Base-by-base conservation (phyloP, 2,888 invertebrate species). In the Ophion costatus region DNA sequence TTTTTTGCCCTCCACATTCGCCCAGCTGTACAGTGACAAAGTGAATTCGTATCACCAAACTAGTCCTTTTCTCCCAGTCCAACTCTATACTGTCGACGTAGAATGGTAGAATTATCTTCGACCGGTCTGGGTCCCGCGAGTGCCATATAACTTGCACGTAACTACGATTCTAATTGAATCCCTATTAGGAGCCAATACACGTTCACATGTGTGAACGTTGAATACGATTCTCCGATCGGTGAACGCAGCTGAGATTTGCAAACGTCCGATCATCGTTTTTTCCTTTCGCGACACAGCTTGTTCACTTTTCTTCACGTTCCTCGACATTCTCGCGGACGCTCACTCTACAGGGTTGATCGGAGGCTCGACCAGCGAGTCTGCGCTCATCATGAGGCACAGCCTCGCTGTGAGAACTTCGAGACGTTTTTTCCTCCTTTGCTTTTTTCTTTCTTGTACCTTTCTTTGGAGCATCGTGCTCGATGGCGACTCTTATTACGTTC, bases 401-500 rank as follows among this genome's bases (percentile, higher is more conserved):
- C 77, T 67, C 51, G 20, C 63, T 45, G 51, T 57, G 64, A 69
- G 77, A 69, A 59, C 61, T 33, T 59, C 63, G 59, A 61, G 73
- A 74, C 22, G 22, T 69, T 56, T 78, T 78, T 74, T 73, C 56
- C 56, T 73, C 57, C 4, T 29, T 59, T 59, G 57, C 59, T 42
- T 10, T 78, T 17, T 59, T 20, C 6, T 69, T 57, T 17, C 56
- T 57, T 29, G 33, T 38, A n/a, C 56, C 6, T 74, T 61, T 38
- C 33, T 61, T 63, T 70, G 75, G 69, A 59, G 69, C 42, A 51
- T 38, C 66, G 42, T 22, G 84, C 56, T 56, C 38, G 38, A 38
- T 38, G 7, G 77, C 67, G 78, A 84, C 78, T 86, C 86, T 86
- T 84, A 84, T 86, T 86, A 84, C 78, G 81, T 70, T 38, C 69